Conservation (phyloP, 2,113 vertebrate species). For the Balaenoptera acutorostrata region DNA sequence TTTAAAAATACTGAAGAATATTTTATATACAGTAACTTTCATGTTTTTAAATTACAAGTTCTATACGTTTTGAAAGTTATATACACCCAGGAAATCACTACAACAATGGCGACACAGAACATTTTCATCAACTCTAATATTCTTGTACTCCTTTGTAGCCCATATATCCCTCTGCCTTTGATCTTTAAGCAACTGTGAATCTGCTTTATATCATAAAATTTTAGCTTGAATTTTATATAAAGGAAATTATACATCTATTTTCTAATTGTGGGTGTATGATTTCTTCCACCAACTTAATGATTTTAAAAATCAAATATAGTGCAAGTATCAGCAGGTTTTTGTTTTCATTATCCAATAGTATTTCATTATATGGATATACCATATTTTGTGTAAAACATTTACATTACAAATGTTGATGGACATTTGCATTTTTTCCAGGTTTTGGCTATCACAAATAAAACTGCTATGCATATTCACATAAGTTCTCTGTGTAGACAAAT, state of each 20-base stretch:
- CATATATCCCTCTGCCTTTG: not conserved
- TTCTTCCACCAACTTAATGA: not conserved
- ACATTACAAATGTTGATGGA: no score
- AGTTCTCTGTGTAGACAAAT: no score
- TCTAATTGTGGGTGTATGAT: not conserved
- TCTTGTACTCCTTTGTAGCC: not conserved
- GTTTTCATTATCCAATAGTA: not conserved
- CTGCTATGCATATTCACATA: no score
- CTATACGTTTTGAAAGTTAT: not conserved
- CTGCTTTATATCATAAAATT: not conserved
- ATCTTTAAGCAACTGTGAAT: not conserved
- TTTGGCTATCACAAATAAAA: no score
- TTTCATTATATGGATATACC: no score
- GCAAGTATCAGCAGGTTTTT: not conserved
- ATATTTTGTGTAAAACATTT: no score
- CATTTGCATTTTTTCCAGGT: no score
- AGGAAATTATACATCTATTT: not conserved
- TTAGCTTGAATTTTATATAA: not conserved
- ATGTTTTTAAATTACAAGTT: not conserved
- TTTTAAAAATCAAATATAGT: no score
- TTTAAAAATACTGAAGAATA: not conserved
- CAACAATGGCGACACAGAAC: not conserved
- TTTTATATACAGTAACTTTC: not conserved
- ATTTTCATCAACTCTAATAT: not conserved
- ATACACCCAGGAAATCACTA: not conserved